phyloP scores from a whole-genome alignment of 2,888 invertebrate species.

The Epicampocera succincta region DNA sequence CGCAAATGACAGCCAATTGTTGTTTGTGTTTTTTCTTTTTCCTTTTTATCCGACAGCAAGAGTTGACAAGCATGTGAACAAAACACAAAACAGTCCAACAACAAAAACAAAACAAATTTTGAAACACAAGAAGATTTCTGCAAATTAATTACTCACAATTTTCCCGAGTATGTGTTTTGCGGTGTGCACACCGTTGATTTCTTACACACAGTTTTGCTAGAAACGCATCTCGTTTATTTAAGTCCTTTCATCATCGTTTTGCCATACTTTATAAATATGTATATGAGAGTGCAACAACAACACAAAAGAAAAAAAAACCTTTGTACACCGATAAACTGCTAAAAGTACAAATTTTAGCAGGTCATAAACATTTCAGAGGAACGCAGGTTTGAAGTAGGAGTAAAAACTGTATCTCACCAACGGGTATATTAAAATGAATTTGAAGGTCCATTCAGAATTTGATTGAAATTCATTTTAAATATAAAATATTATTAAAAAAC shows the following conservation, averaged over 20 bases:
- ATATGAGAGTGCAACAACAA: not conserved
- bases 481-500: too few relatives aligned
- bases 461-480: too few relatives aligned
- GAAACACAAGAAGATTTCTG: slow-evolving; percentile 55
- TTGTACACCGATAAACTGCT: slow-evolving; percentile 13
- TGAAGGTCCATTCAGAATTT: too few relatives aligned
- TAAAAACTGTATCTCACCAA: too few relatives aligned
- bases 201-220: not conserved
- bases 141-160: slow-evolving; percentile 68
- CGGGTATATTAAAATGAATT: too few relatives aligned
- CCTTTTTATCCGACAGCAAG: slow-evolving; percentile 22
- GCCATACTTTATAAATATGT: not conserved
- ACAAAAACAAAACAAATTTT: not conserved
- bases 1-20: slow-evolving; percentile 59
- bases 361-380: too few relatives aligned
- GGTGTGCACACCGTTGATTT: slow-evolving; percentile 36
- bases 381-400: too few relatives aligned
- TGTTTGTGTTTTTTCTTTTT: slow-evolving; percentile 27
- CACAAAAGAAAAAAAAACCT: slow-evolving; percentile 16
- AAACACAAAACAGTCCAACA: slow-evolving; percentile 33
- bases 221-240: slow-evolving; percentile 35
- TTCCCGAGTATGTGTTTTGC: slow-evolving; percentile 59
- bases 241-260: slow-evolving; percentile 14
- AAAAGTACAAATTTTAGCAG: too few relatives aligned
- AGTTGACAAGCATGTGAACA: slow-evolving; percentile 62